phyloP scores from a whole-genome alignment of 2,113 vertebrate species.

The Ptychochromis oligacanthus region DNA sequence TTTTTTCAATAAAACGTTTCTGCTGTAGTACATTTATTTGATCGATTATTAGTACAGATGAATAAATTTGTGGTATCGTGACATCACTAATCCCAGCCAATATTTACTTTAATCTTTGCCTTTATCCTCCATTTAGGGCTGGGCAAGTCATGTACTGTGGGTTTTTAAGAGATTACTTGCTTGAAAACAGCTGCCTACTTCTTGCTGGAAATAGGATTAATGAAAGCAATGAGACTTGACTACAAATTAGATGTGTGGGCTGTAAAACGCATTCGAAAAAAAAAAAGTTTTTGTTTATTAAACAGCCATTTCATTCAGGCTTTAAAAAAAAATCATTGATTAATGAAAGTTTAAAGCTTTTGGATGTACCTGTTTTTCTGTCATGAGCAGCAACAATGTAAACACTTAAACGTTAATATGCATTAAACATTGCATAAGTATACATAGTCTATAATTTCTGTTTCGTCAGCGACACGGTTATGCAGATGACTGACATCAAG shows the following conservation, averaged over 20 bases:
- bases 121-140: not conserved
- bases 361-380: not conserved
- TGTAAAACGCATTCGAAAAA: not conserved
- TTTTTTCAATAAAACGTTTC: not conserved
- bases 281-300: not conserved
- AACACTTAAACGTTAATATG: not conserved
- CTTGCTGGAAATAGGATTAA: constrained; percentile 4
- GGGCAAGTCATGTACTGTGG: not conserved
- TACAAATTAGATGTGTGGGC: not conserved
- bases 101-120: not conserved
- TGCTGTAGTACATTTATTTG: not conserved
- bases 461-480: not conserved
- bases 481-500: not conserved
- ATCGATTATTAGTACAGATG: not conserved
- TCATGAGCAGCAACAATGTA: not conserved
- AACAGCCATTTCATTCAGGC: not conserved
- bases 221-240: not conserved
- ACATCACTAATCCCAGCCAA: constrained; percentile 1
- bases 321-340: not conserved
- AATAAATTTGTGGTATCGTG: not conserved
- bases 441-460: not conserved
- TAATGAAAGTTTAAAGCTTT: not conserved
- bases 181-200: constrained; percentile 5
- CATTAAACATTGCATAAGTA: not conserved
- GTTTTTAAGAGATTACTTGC: constrained; percentile 19